Percentiles rank a stretch among this genome's conserved stretches.
These are phyloP conservation scores for Sycophila sp. DNA, from an alignment of 1,140 invertebrate species.

Conservation along the genomic window DNA sequence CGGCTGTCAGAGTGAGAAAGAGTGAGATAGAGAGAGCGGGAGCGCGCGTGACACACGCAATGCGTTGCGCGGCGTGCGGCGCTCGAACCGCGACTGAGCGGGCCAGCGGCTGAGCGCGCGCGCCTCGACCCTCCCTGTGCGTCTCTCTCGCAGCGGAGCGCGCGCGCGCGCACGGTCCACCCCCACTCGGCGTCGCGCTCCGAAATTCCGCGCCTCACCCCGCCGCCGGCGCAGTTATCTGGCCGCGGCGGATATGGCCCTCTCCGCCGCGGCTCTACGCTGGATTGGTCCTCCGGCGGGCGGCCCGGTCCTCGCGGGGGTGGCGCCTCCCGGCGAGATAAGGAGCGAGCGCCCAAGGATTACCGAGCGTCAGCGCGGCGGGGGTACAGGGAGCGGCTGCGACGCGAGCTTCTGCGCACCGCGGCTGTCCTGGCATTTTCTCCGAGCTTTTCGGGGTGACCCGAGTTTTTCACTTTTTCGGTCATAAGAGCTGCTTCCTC, in stretches of 20 bases:
- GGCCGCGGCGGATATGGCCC: neutral
- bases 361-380: too few relatives aligned
- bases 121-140: slow-evolving; percentile 10
- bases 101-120: neutral
- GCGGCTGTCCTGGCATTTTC: neutral
- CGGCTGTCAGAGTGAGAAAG: too few relatives aligned
- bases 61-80: slow-evolving; percentile 55
- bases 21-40: too few relatives aligned
- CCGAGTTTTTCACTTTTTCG: too few relatives aligned
- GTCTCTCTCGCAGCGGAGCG: slow-evolving; percentile 39
- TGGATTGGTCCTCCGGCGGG: slow-evolving; percentile 36
- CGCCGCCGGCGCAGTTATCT: neutral
- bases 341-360: too few relatives aligned
- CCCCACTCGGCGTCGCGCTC: slow-evolving; percentile 38
- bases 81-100: slow-evolving; percentile 61
- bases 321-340: slow-evolving; percentile 19
- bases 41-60: neutral
- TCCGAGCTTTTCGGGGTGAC: too few relatives aligned
- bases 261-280: neutral
- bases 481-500: too few relatives aligned
- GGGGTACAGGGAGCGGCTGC: neutral
- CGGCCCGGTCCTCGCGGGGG: slow-evolving; percentile 25
- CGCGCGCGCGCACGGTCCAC: slow-evolving; percentile 28
- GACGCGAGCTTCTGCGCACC: neutral
- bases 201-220: slow-evolving; percentile 41